phyloP scores from a whole-genome alignment of 2,888 invertebrate species.

The Amaurobius ferox region DNA sequence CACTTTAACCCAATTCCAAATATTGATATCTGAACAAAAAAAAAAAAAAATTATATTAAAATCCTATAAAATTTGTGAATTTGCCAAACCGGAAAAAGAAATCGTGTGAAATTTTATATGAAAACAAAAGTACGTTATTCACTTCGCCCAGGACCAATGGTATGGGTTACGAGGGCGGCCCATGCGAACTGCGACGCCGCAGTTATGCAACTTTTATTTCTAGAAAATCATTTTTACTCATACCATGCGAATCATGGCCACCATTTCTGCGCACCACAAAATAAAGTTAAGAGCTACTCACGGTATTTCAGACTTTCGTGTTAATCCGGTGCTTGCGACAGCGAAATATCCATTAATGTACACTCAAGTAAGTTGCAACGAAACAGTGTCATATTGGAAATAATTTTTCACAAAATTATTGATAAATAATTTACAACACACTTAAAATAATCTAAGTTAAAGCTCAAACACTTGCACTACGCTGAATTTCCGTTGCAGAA shows the following conservation, averaged over 20 bases:
- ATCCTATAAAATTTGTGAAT: no score
- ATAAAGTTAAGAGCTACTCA: slow-evolving; percentile 52
- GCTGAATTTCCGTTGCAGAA: slow-evolving; percentile 29
- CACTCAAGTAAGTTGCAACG: neutral
- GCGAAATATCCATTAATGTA: slow-evolving; percentile 3
- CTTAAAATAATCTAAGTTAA: neutral
- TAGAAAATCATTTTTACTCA: slow-evolving; percentile 43
- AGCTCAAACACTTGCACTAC: slow-evolving; percentile 20
- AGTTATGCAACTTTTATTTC: slow-evolving; percentile 35
- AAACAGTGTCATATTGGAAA: neutral
- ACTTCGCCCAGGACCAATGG: slow-evolving; percentile 29
- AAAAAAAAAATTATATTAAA: no score
- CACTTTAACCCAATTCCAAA: no score
- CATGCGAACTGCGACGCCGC: slow-evolving; percentile 36
- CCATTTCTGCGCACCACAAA: slow-evolving; percentile 59
- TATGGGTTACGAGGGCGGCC: slow-evolving; percentile 43
- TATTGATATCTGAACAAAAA: no score
- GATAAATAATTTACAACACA: neutral
- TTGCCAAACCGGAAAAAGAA: no score
- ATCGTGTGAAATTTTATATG: no score
- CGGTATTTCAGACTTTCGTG: neutral
- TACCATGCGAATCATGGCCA: slow-evolving; percentile 51
- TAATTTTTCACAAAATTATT: slow-evolving; percentile 6
- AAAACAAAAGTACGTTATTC: neutral
- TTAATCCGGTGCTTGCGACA: slow-evolving; percentile 39